A percentile compares a stretch with the other conserved stretches of the same genome.
phyloP scores from a whole-genome alignment of 2,888 invertebrate genomes.

The Eupithecia exiguata region DNA sequence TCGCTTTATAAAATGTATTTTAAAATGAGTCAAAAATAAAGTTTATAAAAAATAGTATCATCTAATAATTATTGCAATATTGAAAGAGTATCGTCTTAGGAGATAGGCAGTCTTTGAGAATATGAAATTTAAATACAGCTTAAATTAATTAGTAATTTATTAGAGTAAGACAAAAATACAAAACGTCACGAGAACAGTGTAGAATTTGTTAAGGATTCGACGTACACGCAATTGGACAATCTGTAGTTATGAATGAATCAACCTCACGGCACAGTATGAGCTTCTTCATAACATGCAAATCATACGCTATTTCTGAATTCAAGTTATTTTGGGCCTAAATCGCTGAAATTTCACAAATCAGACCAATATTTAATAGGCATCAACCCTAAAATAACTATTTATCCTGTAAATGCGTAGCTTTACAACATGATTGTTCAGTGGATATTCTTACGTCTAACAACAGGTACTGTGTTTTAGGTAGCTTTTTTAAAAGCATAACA shows the following conservation, averaged over 20 bases:
- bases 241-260: conserved; percentile 10
- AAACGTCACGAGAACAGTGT: conserved; percentile 55
- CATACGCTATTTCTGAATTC: conserved; percentile 2
- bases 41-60: conserved; percentile 60
- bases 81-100: conserved; percentile 26
- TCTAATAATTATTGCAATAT: conserved; percentile 50
- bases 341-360: not conserved
- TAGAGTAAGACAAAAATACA: conserved; percentile 70
- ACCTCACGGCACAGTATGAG: conserved; percentile 1
- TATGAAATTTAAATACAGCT: conserved; percentile 75
- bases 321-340: not conserved
- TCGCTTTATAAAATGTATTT: conserved; percentile 70
- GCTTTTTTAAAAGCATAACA: conserved; percentile 23
- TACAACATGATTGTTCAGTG: conserved; percentile 34
- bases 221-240: conserved; percentile 34
- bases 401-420: conserved; percentile 21
- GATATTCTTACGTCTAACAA: conserved; percentile 39
- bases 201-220: conserved; percentile 35
- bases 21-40: conserved; percentile 76
- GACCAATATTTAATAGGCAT: not conserved
- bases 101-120: conserved; percentile 54
- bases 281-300: conserved; percentile 16
- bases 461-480: conserved; percentile 39
- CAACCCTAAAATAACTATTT: conserved; percentile 9
- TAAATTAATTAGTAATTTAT: conserved; percentile 75